Percentiles rank a stretch among this genome's conserved stretches.
phyloP scores from a whole-genome alignment of 2,113 vertebrate species.

The Hippolais icterina region DNA sequence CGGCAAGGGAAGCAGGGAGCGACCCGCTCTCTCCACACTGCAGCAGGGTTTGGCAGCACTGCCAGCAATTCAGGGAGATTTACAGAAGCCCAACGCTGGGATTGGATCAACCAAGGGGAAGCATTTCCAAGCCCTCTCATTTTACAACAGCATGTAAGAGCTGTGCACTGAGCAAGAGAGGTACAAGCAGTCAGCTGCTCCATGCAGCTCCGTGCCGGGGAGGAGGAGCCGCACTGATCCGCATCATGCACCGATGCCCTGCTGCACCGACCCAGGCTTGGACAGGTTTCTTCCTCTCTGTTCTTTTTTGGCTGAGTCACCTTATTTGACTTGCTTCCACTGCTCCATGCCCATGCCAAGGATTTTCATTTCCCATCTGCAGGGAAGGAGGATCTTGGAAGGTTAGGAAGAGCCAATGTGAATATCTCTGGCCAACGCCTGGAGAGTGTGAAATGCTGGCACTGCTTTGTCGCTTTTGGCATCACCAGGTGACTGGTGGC shows the following conservation, averaged over 20 bases:
- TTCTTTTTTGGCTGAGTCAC: background rate
- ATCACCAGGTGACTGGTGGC: rapidly evolving
- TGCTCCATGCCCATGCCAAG: background rate
- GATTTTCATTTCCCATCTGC: slow-evolving; percentile 51
- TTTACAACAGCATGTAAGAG: background rate
- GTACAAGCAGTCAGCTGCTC: background rate
- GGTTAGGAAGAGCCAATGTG: background rate
- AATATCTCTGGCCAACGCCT: background rate
- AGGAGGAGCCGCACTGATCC: background rate
- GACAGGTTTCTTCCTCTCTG: background rate
- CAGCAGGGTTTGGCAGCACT: background rate
- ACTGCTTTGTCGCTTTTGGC: rapidly evolving
- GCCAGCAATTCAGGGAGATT: background rate
- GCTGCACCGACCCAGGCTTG: background rate
- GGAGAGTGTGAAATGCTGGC: background rate
- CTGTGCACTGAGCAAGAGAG: background rate
- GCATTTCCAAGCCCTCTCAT: background rate
- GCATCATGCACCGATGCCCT: rapidly evolving
- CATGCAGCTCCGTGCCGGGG: rapidly evolving
- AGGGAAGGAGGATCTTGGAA: slow-evolving; percentile 22
- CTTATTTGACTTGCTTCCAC: slow-evolving; percentile 24
- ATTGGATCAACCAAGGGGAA: background rate
- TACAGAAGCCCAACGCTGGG: background rate
- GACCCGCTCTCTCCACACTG: background rate
- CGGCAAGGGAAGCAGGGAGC: background rate